Evolutionary conservation across 2,797 vertebrate species (phyloP), one percentile per base, ranked within the genome.

Genomic region (Tiaroga cobitis): DNA sequence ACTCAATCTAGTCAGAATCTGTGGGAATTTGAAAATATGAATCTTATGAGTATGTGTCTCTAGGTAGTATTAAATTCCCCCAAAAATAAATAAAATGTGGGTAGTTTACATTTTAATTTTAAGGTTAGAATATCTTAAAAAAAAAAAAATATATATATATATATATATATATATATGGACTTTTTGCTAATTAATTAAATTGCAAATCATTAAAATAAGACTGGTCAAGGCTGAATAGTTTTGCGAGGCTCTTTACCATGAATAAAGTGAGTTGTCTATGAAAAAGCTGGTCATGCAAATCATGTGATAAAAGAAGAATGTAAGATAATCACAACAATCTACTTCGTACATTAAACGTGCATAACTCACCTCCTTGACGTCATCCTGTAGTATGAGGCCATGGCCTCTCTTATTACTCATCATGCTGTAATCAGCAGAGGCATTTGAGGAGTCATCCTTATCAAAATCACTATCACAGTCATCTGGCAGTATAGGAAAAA

Each of bases 401-500:
- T 93, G 94, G 2, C 91, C 87, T 86, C 93, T 92, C 90, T 95
- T 95, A 89, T 84, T 79, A 65, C 93, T 92, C 86, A 89, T 92
- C 95, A 96, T 95, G 91, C 92, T 94, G 93, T 96, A 95, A 89
- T 96, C 95, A 6, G 90, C 91, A 0, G 95, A 96, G 84, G 93
- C 92, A 92, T 94, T 95, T 81, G 95, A 96, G 5, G 93, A 94
- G 92, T 96, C 95, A 90, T 96, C 95, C 8, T 95, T 94, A 92
- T 96, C 95, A 13, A 86, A 92, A 89, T 96, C 95, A 46, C 95
- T 96, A 91, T 96, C 95, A 8, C 95, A 95, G 88, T 96, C 95
- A 90, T 96, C 95, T 96, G 94, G 87, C 91, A 92, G 91, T 90
- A 93, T 89, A 92, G 43, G 3, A 49, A 18, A 19, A 5, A 70